These are phyloP conservation scores for Cetoscarus ocellatus DNA, from an alignment of 2,797 vertebrate genomes.

Conservation along the genomic window DNA sequence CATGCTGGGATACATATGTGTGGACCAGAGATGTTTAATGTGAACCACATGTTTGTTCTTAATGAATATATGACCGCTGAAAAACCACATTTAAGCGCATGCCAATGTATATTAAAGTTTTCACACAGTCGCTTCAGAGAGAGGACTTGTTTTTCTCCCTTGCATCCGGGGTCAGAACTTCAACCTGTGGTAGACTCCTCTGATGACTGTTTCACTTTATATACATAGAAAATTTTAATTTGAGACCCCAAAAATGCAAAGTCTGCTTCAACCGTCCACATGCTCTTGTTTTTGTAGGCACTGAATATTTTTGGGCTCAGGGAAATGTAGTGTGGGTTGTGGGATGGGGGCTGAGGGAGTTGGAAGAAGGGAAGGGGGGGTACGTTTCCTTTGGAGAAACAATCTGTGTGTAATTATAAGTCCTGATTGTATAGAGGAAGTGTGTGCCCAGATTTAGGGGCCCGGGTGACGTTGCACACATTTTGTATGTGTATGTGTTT, in stretches of 20 bases:
- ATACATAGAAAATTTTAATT: slow-evolving; percentile 3
- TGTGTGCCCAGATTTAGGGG: slow-evolving; percentile 73
- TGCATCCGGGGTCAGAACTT: slow-evolving; percentile 39
- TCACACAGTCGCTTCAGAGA: slow-evolving; percentile 38
- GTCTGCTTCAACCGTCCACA: slow-evolving; percentile 18
- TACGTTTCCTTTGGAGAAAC: slow-evolving; percentile 79
- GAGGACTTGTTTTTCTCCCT: slow-evolving; percentile 3
- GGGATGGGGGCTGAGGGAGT: slow-evolving; percentile 54
- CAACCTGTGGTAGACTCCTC: slow-evolving; percentile 41
- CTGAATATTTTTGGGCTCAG: slow-evolving; percentile 55
- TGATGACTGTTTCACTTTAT: slow-evolving; percentile 12
- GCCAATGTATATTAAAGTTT: slow-evolving; percentile 40
- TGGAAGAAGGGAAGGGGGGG: slow-evolving; percentile 51
- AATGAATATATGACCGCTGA: slow-evolving; percentile 33
- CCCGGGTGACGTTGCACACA: slow-evolving; percentile 60
- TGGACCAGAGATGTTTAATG: slow-evolving; percentile 39
- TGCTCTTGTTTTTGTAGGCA: slow-evolving; percentile 49
- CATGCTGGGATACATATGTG: slow-evolving; percentile 24
- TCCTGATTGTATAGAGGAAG: slow-evolving; percentile 84
- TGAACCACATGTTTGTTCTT: slow-evolving; percentile 45
- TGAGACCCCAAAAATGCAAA: slow-evolving; percentile 21
- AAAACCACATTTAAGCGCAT: slow-evolving; percentile 48
- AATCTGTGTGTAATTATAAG: slow-evolving; percentile 83
- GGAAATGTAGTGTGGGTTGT: slow-evolving; percentile 59
- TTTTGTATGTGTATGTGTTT: slow-evolving; percentile 22